Percentiles rank a stretch among this genome's conserved stretches.
phyloP scores from a whole-genome alignment of 1,140 invertebrate species.

The Mesaphorura yosii region DNA sequence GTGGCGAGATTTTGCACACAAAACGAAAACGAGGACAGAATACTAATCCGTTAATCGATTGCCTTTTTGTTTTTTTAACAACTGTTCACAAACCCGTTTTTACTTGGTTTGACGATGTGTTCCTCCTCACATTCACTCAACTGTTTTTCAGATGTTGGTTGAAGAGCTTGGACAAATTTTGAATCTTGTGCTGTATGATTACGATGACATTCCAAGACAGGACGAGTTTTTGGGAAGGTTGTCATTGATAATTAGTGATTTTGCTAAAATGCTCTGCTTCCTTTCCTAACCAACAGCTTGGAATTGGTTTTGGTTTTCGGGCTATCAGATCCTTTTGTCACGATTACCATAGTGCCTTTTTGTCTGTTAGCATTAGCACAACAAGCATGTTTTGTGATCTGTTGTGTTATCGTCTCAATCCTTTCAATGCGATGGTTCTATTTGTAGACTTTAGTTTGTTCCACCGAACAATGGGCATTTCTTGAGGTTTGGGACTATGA shows the following conservation, averaged over 20 bases:
- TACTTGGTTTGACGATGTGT: too few species aligned
- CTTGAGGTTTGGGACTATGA: slow-evolving; percentile 75
- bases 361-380: neutral
- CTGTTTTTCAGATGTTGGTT: slow-evolving; percentile 28
- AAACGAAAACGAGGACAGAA: too few species aligned
- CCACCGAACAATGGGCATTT: slow-evolving; percentile 54
- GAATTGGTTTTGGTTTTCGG: neutral
- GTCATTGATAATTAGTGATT: neutral
- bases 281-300: neutral
- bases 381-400: neutral
- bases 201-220: slow-evolving; percentile 28
- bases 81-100: too few species aligned
- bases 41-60: too few species aligned
- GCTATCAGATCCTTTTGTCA: slow-evolving; percentile 21
- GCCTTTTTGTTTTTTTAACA: neutral
- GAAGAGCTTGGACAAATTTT: slow-evolving; percentile 30
- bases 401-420: slow-evolving; percentile 6
- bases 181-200: slow-evolving; percentile 26
- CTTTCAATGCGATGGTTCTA: too few species aligned
- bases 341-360: slow-evolving; percentile 29
- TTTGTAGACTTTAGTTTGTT: slow-evolving; percentile 56
- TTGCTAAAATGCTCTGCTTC: neutral
- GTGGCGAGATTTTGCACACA: neutral
- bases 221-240: slow-evolving; percentile 39
- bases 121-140: too few species aligned